phyloP scores from a whole-genome alignment of 2,797 vertebrate species.

The Hirundo rustica region DNA sequence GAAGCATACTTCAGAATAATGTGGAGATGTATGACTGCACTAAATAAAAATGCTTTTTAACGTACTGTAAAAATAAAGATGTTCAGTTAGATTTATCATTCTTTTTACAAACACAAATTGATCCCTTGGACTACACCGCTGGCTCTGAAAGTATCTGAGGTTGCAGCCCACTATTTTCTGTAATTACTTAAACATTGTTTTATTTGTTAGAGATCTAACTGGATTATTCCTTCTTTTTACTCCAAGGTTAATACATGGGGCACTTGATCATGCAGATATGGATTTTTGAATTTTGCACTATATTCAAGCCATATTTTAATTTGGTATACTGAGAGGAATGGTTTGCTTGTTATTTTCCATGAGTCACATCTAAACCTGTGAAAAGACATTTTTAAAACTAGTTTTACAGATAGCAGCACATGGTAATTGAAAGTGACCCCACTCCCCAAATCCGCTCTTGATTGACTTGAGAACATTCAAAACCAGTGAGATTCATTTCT shows the following conservation, averaged over 20 bases:
- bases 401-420: neutral
- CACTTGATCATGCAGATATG: neutral
- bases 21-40: constrained; percentile 70
- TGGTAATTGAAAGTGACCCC: neutral
- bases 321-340: neutral
- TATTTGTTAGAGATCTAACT: constrained; percentile 38
- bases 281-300: neutral
- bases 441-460: neutral
- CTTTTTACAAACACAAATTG: constrained; percentile 41
- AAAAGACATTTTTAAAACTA: neutral
- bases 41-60: constrained; percentile 75
- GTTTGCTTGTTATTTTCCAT: neutral
- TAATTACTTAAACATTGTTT: constrained; percentile 50
- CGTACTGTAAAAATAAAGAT: constrained; percentile 66
- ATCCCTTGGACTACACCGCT: neutral
- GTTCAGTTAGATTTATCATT: constrained; percentile 72
- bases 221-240: neutral
- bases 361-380: neutral
- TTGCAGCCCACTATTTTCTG: constrained; percentile 2
- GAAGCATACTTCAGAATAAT: constrained; percentile 71
- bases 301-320: neutral
- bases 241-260: neutral
- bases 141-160: neutral
- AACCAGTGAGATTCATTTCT: constrained; percentile 36
- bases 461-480: constrained; percentile 23